Evolutionary conservation across 1,140 invertebrate genomes (phyloP).

Genomic region (Limonius californicus): DNA sequence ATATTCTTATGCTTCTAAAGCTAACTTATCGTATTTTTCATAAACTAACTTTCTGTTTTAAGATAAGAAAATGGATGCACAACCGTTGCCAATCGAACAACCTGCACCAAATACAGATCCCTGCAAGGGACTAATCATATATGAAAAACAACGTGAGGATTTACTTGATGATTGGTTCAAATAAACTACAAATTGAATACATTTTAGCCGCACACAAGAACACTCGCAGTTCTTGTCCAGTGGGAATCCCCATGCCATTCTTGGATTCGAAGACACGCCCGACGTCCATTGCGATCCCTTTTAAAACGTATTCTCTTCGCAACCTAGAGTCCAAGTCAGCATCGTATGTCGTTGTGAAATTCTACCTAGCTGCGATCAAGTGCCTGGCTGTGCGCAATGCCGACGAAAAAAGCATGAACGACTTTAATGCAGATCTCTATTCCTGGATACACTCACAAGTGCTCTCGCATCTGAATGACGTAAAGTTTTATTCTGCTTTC

Average conservation of each 20-base stretch:
- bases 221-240: slow-evolving; percentile 16
- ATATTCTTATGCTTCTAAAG: too few species aligned
- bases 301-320: slow-evolving; percentile 46
- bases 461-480: slow-evolving; percentile 54
- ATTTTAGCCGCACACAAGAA: too few species aligned
- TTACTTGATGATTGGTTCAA: too few species aligned
- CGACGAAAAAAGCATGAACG: slow-evolving; percentile 44
- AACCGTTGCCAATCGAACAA: too few species aligned
- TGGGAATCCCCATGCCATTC: slow-evolving; percentile 50
- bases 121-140: slow-evolving; percentile 11
- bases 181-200: too few species aligned
- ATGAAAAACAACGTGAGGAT: not conserved
- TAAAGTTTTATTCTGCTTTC: slow-evolving; percentile 58
- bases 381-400: slow-evolving; percentile 49
- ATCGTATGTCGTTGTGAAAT: slow-evolving; percentile 55
- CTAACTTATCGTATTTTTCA: too few species aligned
- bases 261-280: slow-evolving; percentile 49
- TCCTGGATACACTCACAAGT: slow-evolving; percentile 56
- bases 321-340: slow-evolving; percentile 52
- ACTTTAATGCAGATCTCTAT: slow-evolving; percentile 55
- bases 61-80: too few species aligned
- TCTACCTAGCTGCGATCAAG: slow-evolving; percentile 50
- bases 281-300: slow-evolving; percentile 50
- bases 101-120: not conserved
- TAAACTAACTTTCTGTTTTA: too few species aligned